These are phyloP conservation scores for Scaptomyza graminum DNA, from an alignment of 1,140 invertebrate genomes.

Conservation along the genomic window DNA sequence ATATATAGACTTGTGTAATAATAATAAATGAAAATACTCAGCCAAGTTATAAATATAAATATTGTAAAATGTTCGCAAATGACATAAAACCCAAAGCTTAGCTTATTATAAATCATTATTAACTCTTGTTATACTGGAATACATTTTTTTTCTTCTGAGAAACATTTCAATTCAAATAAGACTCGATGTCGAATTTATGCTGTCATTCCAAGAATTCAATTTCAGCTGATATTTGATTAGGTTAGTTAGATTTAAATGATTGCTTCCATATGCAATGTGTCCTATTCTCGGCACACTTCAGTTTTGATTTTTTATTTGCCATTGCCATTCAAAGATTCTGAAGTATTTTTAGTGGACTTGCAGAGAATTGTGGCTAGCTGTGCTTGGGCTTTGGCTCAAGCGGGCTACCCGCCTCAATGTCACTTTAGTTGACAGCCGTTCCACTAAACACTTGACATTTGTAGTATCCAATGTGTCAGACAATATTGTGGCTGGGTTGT, in stretches of 20 bases:
- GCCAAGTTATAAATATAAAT: not conserved
- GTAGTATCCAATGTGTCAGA: slow-evolving; percentile 46
- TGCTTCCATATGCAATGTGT: slow-evolving; percentile 2
- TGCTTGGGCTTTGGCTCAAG: not conserved
- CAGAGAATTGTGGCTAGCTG: slow-evolving; percentile 7
- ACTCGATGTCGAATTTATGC: not conserved
- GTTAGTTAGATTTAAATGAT: slow-evolving; percentile 6
- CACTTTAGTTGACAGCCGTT: slow-evolving; percentile 42
- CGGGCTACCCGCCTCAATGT: slow-evolving; percentile 44
- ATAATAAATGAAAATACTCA: not conserved
- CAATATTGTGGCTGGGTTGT: not conserved
- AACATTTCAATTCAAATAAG: not conserved
- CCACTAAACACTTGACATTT: slow-evolving; percentile 54
- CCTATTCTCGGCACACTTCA: slow-evolving; percentile 3
- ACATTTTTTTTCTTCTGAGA: not conserved
- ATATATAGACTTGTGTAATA: no score
- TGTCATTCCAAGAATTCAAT: not conserved
- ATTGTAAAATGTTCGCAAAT: not conserved
- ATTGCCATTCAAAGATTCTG: slow-evolving; percentile 17
- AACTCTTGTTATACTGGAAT: not conserved
- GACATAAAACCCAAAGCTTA: not conserved
- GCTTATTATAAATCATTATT: not conserved
- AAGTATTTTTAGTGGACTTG: slow-evolving; percentile 35
- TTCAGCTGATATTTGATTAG: slow-evolving; percentile 4
- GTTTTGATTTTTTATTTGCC: slow-evolving; percentile 4